phyloP scores from a whole-genome alignment of 1,140 invertebrate genomes.

The Diabrotica undecimpunctata region DNA sequence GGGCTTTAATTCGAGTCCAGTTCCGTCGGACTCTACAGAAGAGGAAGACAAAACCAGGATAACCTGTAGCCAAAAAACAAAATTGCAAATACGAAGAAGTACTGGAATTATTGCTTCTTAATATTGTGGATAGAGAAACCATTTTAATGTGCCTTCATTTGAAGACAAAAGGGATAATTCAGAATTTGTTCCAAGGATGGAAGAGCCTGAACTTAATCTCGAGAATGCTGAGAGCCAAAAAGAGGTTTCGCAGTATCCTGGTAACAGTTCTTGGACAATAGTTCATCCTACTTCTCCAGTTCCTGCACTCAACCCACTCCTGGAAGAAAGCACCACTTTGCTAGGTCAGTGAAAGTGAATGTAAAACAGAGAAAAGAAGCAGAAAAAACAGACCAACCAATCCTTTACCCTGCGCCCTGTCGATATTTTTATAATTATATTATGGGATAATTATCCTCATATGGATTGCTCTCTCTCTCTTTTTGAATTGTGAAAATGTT shows the following conservation, averaged over 20 bases:
- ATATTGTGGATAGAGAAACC: background rate
- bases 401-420: too few species aligned
- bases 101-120: constrained; percentile 1
- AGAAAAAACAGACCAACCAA: background rate
- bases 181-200: constrained; percentile 2
- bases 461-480: background rate
- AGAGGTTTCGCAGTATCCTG: background rate
- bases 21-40: too few species aligned
- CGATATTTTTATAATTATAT: background rate
- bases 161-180: too few species aligned
- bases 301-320: constrained; percentile 1
- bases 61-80: too few species aligned
- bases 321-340: background rate
- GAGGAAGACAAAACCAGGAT: too few species aligned
- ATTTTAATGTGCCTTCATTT: too few species aligned
- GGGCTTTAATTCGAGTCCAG: too few species aligned
- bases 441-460: background rate
- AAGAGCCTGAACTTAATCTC: background rate
- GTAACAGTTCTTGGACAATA: background rate
- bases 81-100: constrained; percentile 2
- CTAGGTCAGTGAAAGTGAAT: constrained; percentile 3
- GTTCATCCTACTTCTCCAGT: constrained; percentile 3
- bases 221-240: constrained; percentile 4
- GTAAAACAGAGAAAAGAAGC: background rate
- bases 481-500: background rate